Base-by-base conservation (phyloP, 2,888 invertebrate genomes). In the Empis stercorea region DNA sequence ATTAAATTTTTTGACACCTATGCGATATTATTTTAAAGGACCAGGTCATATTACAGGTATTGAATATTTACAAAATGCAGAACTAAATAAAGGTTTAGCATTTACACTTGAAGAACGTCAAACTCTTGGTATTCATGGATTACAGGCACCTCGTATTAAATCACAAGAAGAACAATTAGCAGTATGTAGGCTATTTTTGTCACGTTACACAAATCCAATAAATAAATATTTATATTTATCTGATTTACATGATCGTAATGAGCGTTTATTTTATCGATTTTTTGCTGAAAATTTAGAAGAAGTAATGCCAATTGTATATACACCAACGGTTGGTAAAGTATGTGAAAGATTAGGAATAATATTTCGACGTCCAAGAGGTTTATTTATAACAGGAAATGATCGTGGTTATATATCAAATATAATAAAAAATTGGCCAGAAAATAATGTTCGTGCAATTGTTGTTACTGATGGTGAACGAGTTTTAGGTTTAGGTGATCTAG, bases 391-490 rank as follows among this genome's bases (percentile, higher is more conserved):
- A 4, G 89, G 94, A 59, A 88, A 95, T 61, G 96, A 97, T 66
- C 85, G 85, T 57, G 92, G 92, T 23, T 89, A 96, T 63, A 78
- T 93, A 56, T 91, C 82, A 64, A 89, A 94, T 64, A 86, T 97
- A 51, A 55, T 69, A 48, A 63, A 59, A 51, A 68, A 67, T 57
- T 69, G 70, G 71, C 87, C 88, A 0, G 88, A 89, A 71, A 80
- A 83, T 37, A 81, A 87, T 61, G 88, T 89, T 3, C 79, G 85
- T 48, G 89, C 86, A 11, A 82, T 89, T 61, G 89, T 89, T 44
- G 93, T 97, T 44, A 99, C 97, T 1, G 97, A 97, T 61, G 97
- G 97, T 30, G 96, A 99, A 66, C 78, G 97, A 46, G 97, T 99
- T 63, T 75, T 99, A 55, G 97, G 97, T 55, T 76, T 97, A 37